A percentile compares a stretch with the other conserved stretches of the same genome.
phyloP scores from a whole-genome alignment of 35 echinoderm and acorn worm species.

The Ptychodera flava region DNA sequence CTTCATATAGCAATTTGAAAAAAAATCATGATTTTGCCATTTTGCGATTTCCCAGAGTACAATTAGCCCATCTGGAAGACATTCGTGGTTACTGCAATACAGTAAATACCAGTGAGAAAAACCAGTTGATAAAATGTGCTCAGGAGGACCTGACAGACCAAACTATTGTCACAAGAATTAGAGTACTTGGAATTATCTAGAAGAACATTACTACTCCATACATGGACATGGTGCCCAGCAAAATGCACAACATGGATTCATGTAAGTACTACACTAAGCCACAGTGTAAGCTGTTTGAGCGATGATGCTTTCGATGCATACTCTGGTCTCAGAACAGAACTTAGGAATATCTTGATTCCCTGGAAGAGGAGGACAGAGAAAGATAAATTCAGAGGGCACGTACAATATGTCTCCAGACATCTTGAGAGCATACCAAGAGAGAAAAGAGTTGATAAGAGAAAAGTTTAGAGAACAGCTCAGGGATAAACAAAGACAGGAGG shows the following conservation, averaged over 20 bases:
- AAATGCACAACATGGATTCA: slow-evolving; percentile 33
- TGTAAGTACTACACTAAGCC: slow-evolving; percentile 40
- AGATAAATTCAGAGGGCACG: slow-evolving; percentile 19
- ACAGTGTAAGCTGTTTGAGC: slow-evolving; percentile 17
- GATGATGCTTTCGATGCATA: slow-evolving; percentile 39
- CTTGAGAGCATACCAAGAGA: background rate
- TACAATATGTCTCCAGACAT: background rate
- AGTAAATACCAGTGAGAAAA: too few species aligned
- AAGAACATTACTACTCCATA: slow-evolving; percentile 38
- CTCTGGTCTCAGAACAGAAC: slow-evolving; percentile 55
- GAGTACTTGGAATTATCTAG: slow-evolving; percentile 47
- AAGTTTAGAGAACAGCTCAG: background rate
- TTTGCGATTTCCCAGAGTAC: too few species aligned
- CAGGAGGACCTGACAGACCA: slow-evolving; percentile 41
- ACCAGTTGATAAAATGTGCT: slow-evolving; percentile 27
- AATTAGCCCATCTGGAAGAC: too few species aligned
- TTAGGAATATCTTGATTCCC: slow-evolving; percentile 26
- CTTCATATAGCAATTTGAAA: too few species aligned
- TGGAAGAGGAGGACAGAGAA: slow-evolving; percentile 5
- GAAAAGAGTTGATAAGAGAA: background rate
- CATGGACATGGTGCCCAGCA: slow-evolving; percentile 58
- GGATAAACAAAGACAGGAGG: background rate
- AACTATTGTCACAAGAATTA: slow-evolving; percentile 36
- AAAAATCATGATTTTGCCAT: too few species aligned
- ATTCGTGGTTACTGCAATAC: too few species aligned